Base-by-base conservation (phyloP, 2,113 vertebrate genomes). In the Cephalopterus ornatus region DNA sequence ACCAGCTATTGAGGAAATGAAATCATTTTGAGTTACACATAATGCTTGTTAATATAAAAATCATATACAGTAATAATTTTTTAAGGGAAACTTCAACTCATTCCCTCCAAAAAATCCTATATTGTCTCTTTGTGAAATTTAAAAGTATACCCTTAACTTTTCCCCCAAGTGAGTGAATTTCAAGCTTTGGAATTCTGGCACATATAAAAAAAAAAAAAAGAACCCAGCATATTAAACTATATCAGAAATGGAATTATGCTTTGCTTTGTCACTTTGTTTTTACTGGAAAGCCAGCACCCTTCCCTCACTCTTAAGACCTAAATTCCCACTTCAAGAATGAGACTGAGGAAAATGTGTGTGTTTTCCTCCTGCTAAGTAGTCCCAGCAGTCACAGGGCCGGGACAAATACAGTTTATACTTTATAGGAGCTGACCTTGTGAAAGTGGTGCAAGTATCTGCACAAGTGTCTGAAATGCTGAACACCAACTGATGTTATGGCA, bases 1-100 rank as follows among this genome's bases (percentile, higher is more conserved):
- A 97, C 96, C 93, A 92, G 93, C 93, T 95, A 91, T 50, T 71
- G 74, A 92, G 85, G 95, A 97, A 97, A 92, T 97, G 92, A 93
- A 96, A 95, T 94, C 44, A 93, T 87, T 96, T 89, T 58, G 71
- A 67, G 47, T 95, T 92, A 50, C 33, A 4, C 62, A 27, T 71
- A 73, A 41, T 89, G 71, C 89, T 76, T 81, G 49, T 90, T 92
- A 87, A 63, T 88, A 78, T 67, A 72, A 87, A 92, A 92, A 62
- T 77, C 91, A 78, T 92, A 61, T 49, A 59, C 24, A 67, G 86
- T 74, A 90, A 92, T 79, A 82, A 76, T 81, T 88, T 92, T 95
- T 95, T 47, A 87, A 91, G 63, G 82, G 78, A 70, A 79, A 87
- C 76, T 94, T 92, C 77, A 42, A 89, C 24, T 88, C 46, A 8